Evolutionary conservation across 2,888 invertebrate genomes (phyloP), one percentile per base, ranked within the genome.

Genomic region (Pasiphila rectangulata): DNA sequence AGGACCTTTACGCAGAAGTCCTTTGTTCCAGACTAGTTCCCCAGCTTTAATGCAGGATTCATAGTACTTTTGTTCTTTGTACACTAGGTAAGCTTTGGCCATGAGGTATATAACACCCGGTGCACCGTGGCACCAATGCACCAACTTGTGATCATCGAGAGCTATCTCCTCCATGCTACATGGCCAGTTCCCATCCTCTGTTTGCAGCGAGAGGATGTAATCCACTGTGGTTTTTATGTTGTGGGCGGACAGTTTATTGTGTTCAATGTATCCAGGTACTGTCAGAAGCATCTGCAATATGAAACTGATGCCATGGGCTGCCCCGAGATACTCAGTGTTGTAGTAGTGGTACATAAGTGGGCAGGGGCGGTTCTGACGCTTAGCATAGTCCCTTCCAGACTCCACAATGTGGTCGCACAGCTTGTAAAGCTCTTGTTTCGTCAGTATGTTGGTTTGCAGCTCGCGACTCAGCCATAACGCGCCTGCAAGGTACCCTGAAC

Each of bases 121-220:
- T 5, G 95, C 95, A 0, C 97, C 97, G 72, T 97, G 96, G 73
- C 97, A 97, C 97, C 96, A 96, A 69, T 97, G 96, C 0, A 96
- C 91, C 6, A 96, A 80, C 51, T 95, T 93, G 47, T 95, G 93
- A 2, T 90, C 90, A 27, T 74, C 75, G 23, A 83, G 65, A 3
- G 89, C 82, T 38, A 93, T 79, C 72, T 96, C 94, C 60, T 93
- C 95, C 71, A 93, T 88, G 2, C 94, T 93, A 56, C 93, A 92
- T 0, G 95, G 94, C 77, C 94, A 94, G 72, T 95, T 95, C 0
- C 94, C 95, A 45, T 93, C 91, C 0, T 76, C 66, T 56, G 92
- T 93, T 83, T 96, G 95, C 27, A 94, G 63, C 0, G 88, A 83
- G 38, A 93, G 73, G 61, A 96, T 64, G 68, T 83, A 93, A 64